Evolutionary conservation across 2,888 invertebrate species (phyloP).

Genomic region (Anodontia alba): DNA sequence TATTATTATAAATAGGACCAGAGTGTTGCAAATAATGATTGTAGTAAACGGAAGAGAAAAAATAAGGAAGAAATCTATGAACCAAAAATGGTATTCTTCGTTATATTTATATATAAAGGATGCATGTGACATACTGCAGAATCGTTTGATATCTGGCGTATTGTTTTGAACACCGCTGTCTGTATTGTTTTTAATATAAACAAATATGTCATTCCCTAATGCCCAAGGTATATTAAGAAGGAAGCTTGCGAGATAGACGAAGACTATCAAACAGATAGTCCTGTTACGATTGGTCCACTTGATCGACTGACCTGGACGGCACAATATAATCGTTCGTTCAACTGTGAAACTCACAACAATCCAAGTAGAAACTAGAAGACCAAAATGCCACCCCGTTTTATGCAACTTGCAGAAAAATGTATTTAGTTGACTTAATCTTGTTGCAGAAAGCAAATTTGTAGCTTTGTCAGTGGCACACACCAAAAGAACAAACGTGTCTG

Average conservation of each 20-base stretch:
- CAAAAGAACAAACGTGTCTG: not conserved
- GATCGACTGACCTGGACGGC: not conserved
- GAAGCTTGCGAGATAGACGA: not conserved
- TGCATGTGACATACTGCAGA: not conserved
- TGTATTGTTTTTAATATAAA: not conserved
- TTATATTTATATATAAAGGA: not conserved
- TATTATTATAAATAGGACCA: not conserved
- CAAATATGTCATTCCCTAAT: not conserved
- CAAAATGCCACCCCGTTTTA: not conserved
- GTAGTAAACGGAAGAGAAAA: not conserved
- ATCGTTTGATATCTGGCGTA: not conserved
- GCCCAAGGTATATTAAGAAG: conserved; percentile 3
- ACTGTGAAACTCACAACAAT: conserved; percentile 4
- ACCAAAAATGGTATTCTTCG: not conserved
- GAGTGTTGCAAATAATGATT: not conserved
- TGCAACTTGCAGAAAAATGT: conserved; percentile 6
- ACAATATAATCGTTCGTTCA: not conserved
- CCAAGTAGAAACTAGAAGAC: not conserved
- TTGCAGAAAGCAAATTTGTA: not conserved
- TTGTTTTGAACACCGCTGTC: not conserved
- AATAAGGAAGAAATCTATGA: not conserved
- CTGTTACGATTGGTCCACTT: not conserved
- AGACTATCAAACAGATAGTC: not conserved
- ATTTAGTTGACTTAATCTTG: not conserved
- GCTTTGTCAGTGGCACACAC: conserved; percentile 1